Base-by-base conservation (phyloP, 2,888 invertebrate species). In the Oxyteleia sp. region DNA sequence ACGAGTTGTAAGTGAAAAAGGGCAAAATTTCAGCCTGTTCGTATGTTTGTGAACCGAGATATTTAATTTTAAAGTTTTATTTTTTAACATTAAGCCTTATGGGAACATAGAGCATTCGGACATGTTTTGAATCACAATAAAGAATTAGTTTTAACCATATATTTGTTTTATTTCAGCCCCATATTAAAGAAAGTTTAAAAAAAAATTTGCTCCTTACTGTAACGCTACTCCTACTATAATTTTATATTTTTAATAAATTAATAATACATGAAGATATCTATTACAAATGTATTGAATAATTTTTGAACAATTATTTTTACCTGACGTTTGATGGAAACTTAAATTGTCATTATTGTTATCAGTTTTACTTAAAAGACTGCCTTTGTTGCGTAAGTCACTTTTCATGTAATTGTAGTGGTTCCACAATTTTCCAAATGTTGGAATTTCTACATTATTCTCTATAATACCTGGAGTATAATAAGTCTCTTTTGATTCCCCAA, bases 391-490 rank as follows among this genome's bases (percentile, higher is more conserved):
- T 23, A 66, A 23, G 3, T 23, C 41, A 5, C 13, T n/a, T 18
- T 68, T 68, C 8, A 49, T n/a, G 26, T 51, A 68, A 53, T 53
- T 53, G 26, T n/a, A 68, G 38, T 68, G n/a, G 15, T 68, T 41
- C 7, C 16, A 41, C 10, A 68, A 23, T 53, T 68, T 68, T 5
- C 68, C 68, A 7, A 18, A 35, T 20, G 8, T 20, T 38, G 20
- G 53, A 18, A 68, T 41, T 10, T 23, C n/a, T 7, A 16, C 41
- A 5, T 68, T 35, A 7, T 68, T 41, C 11, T 53, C 32, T 32
- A 32, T n/a, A 18, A 45, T n/a, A 35, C 45, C 55, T n/a, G 55
- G 57, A 11, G 16, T 16, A 47, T 16, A 69, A 32, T 57, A 57
- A 16, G 35, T 45, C 10, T 55, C 45, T 2, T 16, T 23, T 0